These are phyloP conservation scores for Oostethus manadensis DNA, from an alignment of 2,113 vertebrate genomes.

Conservation along the genomic window DNA sequence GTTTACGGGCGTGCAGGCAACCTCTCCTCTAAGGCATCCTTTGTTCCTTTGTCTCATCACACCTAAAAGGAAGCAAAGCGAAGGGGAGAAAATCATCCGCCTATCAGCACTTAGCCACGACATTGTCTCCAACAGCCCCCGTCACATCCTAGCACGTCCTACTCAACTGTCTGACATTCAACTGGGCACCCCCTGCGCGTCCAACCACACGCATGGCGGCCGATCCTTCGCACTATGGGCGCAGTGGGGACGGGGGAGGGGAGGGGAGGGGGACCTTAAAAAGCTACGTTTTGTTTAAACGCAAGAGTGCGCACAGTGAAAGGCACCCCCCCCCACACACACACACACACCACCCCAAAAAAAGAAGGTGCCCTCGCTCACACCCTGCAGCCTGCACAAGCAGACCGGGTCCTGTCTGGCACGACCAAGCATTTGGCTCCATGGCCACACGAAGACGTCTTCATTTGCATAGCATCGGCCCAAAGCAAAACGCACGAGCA, in stretches of 20 bases:
- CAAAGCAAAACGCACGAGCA: neutral
- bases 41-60: slow-evolving; percentile 84
- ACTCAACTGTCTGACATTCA: slow-evolving; percentile 31
- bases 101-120: slow-evolving; percentile 64
- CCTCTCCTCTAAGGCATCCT: slow-evolving; percentile 81
- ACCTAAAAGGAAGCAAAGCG: slow-evolving; percentile 61
- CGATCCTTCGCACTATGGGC: neutral
- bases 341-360: too few species aligned
- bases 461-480: neutral
- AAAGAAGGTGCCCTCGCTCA: neutral
- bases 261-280: neutral
- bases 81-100: slow-evolving; percentile 62
- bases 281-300: neutral
- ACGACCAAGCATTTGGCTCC: neutral
- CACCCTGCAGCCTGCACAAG: neutral
- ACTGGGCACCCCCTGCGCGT: slow-evolving; percentile 29
- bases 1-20: slow-evolving; percentile 89
- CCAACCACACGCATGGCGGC: slow-evolving; percentile 13
- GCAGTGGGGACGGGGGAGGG: neutral
- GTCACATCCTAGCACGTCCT: slow-evolving; percentile 33
- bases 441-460: neutral
- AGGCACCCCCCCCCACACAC: neutral
- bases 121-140: slow-evolving; percentile 48
- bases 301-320: neutral
- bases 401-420: neutral